Base-by-base conservation (phyloP, 1,140 invertebrate species). In the Holcopasites calliopsidis region DNA sequence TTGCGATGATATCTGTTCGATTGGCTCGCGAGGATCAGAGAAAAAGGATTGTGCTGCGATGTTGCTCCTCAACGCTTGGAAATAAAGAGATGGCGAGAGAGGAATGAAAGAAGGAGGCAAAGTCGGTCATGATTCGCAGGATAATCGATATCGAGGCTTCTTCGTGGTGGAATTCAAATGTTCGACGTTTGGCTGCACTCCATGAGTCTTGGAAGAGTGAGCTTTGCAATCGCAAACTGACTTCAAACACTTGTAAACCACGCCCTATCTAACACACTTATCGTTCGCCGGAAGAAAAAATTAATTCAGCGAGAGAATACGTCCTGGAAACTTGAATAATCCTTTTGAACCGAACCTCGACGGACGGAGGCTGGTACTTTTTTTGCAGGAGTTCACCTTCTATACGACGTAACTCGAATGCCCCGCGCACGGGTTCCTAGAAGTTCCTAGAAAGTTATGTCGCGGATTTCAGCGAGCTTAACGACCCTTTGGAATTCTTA, bases 131-230 rank as follows among this genome's bases (percentile, higher is more conserved):
- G 21, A 76, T 73, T 78, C 69, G 79, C 21, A 40, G 50, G 66
- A 70, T 74, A 70, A 80, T 84, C 77, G 77, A 76, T 84, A 83
- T 47, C 35, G 18, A 38, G 50, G 40, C 26, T 42, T 23, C 58
- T 23, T 11, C 33, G 16, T 23, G 33, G 42, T 35, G 62, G 44
- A 80, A 81, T 76, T 80, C 66, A 28, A 71, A 76, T 72, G 58
- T 60, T 80, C 40, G 50, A 33, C 49, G 55, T 80, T 82, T 80
- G 80, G 78, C 61, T 38, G 66, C 80, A 76, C 80, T 77, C 78
- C 61, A 80, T 61, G 64, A 35, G 68, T 38, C 26, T 44, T 33
- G 44, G 26, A 42, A 38, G 52, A 62, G n/a, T 38, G 42, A 47
- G 11, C 58, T 61, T 69, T 44, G 62, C 69, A 35, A 76, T 47